Evolutionary conservation across 2,113 vertebrate genomes (phyloP).

Genomic region (Nycticorax nycticorax): DNA sequence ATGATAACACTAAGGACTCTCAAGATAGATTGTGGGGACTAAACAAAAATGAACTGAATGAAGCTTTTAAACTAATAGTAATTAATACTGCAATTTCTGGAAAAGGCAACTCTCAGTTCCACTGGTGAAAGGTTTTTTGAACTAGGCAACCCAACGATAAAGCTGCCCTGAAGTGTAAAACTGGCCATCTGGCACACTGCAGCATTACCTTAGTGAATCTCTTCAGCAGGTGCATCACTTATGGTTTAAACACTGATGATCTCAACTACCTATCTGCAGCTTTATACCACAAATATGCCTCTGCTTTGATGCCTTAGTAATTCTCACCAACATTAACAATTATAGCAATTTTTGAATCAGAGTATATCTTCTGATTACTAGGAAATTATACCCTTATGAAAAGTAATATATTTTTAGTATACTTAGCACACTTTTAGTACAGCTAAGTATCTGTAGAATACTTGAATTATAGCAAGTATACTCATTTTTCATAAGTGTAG

Average conservation of each 20-base stretch:
- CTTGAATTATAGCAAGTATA: slow-evolving; percentile 69
- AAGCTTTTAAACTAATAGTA: neutral
- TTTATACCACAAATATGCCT: neutral
- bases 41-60: neutral
- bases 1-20: neutral
- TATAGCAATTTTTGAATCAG: slow-evolving; percentile 62
- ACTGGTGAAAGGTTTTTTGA: neutral
- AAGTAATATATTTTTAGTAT: slow-evolving; percentile 68
- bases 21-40: neutral
- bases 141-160: neutral
- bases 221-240: neutral
- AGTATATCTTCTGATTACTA: slow-evolving; percentile 60
- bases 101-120: neutral
- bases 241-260: neutral
- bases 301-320: slow-evolving; percentile 10
- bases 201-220: neutral
- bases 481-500: slow-evolving; percentile 58
- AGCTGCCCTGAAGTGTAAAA: neutral
- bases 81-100: neutral
- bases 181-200: neutral
- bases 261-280: neutral
- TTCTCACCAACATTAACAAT: slow-evolving; percentile 49
- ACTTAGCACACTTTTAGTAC: slow-evolving; percentile 51
- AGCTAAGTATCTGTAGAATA: slow-evolving; percentile 60
- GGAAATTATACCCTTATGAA: slow-evolving; percentile 62